Evolutionary conservation across 1,140 invertebrate genomes (phyloP).

Genomic region (Drosophila paulistorum): DNA sequence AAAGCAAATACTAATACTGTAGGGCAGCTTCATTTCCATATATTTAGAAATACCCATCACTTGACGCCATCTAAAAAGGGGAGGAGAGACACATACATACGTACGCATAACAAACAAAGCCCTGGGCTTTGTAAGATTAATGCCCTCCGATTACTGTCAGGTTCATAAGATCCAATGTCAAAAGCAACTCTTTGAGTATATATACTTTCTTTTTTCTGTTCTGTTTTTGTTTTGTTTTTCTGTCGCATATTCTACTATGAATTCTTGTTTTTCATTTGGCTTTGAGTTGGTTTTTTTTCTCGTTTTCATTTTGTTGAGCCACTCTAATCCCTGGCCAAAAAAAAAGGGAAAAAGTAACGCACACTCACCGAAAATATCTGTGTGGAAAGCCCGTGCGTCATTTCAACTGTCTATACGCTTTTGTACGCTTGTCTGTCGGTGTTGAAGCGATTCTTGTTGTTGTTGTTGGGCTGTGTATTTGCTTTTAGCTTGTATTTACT

Average conservation of each 20-base stretch:
- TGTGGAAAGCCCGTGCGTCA: slow-evolving; percentile 58
- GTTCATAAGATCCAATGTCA: slow-evolving; percentile 60
- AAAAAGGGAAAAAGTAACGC: not conserved
- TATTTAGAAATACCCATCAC: not conserved
- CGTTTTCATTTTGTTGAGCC: slow-evolving; percentile 50
- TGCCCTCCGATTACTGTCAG: slow-evolving; percentile 69
- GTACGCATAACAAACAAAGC: slow-evolving; percentile 44
- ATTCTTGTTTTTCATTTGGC: not conserved
- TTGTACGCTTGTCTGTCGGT: slow-evolving; percentile 67
- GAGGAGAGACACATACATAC: not conserved
- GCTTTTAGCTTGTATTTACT: slow-evolving; percentile 74
- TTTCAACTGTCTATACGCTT: slow-evolving; percentile 79
- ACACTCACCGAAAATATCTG: slow-evolving; percentile 60
- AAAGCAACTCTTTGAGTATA: slow-evolving; percentile 62
- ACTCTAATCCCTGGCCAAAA: slow-evolving; percentile 69
- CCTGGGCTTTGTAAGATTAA: slow-evolving; percentile 55
- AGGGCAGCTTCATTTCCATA: slow-evolving; percentile 2
- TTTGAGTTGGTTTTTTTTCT: slow-evolving; percentile 28
- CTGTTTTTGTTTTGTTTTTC: slow-evolving; percentile 4
- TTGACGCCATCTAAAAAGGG: not conserved
- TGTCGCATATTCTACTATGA: too few relatives aligned
- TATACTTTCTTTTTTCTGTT: slow-evolving; percentile 44
- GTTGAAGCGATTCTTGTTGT: slow-evolving; percentile 12
- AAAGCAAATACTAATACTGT: slow-evolving; percentile 4
- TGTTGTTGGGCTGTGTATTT: slow-evolving; percentile 60